Evolutionary conservation across 2,797 vertebrate genomes (phyloP), one percentile per base, ranked within the genome.

Genomic region (Eulemur coronatus): DNA sequence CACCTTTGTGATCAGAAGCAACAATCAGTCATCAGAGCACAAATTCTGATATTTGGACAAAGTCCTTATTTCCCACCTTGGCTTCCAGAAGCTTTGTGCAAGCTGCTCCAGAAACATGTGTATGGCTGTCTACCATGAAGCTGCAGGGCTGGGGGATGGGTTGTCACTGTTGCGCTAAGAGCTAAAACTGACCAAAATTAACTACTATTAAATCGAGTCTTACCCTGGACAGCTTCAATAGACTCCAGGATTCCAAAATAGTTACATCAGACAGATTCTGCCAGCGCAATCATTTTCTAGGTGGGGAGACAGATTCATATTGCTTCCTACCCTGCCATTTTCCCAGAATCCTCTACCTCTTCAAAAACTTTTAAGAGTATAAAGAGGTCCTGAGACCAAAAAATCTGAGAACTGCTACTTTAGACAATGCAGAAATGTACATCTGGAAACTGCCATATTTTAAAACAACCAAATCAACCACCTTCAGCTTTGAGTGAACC

Each of bases 401-500:
- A 73, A 52, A n/a, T 67, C 57, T 76, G 59, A 35, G 28, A 88
- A 41, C 10, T 17, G 82, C 41, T 69, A 17, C 48, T 48, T n/a
- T 18, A 82, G 50, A 87, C 33, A 85, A 15, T 85, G 63, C 24
- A 94, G 35, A 79, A 85, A 85, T 63, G 57, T 17, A 91, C 24
- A 24, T 55, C 38, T 72, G 18, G 43, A 41, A 91, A 80, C 15
- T 63, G 14, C 15, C 33, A 59, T 87, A 67, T 87, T 95, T 92
- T 91, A 41, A 95, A 92, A 75, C 67, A 17, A 69, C 20, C 69
- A 92, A 75, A 92, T 80, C 50, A 82, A 88, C 20, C 50, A 81
- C 55, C 24, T 69, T 57, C 26, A 87, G 28, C 33, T 88, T 82
- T 88, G 15, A 88, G 69, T 50, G 1, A 65, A 79, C 57, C n/a